Evolutionary conservation across 2,888 invertebrate species (phyloP).

Genomic region (Thymelicus sylvestris): DNA sequence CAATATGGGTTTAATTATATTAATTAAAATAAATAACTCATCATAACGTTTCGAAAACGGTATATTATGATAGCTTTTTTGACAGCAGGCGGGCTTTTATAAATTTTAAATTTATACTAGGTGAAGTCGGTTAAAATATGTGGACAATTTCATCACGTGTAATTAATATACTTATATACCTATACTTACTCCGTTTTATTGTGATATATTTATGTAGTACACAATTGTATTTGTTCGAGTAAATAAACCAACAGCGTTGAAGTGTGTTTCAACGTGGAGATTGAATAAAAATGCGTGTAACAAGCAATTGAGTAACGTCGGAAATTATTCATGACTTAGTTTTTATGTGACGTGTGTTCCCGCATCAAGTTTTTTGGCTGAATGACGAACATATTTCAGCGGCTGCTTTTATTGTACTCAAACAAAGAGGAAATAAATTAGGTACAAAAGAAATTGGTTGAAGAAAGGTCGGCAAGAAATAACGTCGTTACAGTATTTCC

Average conservation of each 20-base stretch:
- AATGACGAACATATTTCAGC: slow-evolving; percentile 35
- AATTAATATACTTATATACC: no score
- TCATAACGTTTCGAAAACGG: no score
- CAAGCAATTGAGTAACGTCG: slow-evolving; percentile 24
- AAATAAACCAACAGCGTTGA: neutral
- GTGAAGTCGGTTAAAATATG: no score
- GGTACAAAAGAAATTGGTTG: slow-evolving; percentile 35
- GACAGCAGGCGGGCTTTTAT: no score
- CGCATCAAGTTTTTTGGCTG: slow-evolving; percentile 29
- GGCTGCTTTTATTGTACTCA: slow-evolving; percentile 36
- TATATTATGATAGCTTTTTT: no score
- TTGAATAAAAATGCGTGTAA: slow-evolving; percentile 15
- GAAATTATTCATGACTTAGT: slow-evolving; percentile 36
- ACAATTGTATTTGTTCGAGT: neutral
- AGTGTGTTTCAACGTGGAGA: neutral
- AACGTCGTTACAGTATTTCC: slow-evolving; percentile 35
- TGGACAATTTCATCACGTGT: no score
- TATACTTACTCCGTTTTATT: no score
- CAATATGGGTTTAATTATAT: no score
- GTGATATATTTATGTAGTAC: no score
- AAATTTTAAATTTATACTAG: no score
- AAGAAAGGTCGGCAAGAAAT: slow-evolving; percentile 34
- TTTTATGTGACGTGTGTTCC: slow-evolving; percentile 31
- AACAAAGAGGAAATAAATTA: slow-evolving; percentile 38
- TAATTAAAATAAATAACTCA: no score